These are phyloP conservation scores for Gnathonemus longibarbis DNA, from an alignment of 2,113 vertebrate genomes.

Conservation along the genomic window DNA sequence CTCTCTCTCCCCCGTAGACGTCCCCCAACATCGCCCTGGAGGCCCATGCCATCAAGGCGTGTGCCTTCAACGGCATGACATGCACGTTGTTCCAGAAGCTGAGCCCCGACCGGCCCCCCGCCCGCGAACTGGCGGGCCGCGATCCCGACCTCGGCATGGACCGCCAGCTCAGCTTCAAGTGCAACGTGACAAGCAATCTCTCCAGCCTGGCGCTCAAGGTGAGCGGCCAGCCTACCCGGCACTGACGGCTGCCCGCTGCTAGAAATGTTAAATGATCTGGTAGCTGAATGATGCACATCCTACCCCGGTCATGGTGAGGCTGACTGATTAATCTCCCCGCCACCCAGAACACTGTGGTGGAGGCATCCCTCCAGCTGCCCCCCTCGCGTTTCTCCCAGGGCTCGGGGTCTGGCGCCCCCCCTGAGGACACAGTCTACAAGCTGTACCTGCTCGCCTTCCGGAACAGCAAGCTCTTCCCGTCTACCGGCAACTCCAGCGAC, in stretches of 20 bases:
- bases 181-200: slow-evolving; percentile 84
- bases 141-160: slow-evolving; percentile 72
- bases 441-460: slow-evolving; percentile 90
- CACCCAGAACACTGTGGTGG: slow-evolving; percentile 79
- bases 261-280: neutral
- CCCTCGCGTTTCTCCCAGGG: slow-evolving; percentile 74
- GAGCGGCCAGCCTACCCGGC: neutral
- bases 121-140: slow-evolving; percentile 62
- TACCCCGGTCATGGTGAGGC: neutral
- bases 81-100: slow-evolving; percentile 89
- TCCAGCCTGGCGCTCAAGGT: slow-evolving; percentile 88
- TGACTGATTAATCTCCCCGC: neutral
- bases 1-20: slow-evolving; percentile 59
- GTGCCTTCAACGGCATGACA: slow-evolving; percentile 87
- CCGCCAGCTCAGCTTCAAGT: slow-evolving; percentile 92
- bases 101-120: slow-evolving; percentile 65
- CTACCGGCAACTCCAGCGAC: slow-evolving; percentile 83
- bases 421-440: slow-evolving; percentile 75
- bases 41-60: slow-evolving; percentile 77
- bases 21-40: slow-evolving; percentile 94
- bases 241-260: neutral
- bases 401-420: slow-evolving; percentile 53
- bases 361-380: slow-evolving; percentile 89
- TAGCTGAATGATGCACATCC: neutral
- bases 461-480: slow-evolving; percentile 92